A percentile compares a stretch with the other conserved stretches of the same genome.
These are phyloP conservation scores for Nerophis ophidion DNA, from an alignment of 2,113 vertebrate genomes.

Conservation along the genomic window DNA sequence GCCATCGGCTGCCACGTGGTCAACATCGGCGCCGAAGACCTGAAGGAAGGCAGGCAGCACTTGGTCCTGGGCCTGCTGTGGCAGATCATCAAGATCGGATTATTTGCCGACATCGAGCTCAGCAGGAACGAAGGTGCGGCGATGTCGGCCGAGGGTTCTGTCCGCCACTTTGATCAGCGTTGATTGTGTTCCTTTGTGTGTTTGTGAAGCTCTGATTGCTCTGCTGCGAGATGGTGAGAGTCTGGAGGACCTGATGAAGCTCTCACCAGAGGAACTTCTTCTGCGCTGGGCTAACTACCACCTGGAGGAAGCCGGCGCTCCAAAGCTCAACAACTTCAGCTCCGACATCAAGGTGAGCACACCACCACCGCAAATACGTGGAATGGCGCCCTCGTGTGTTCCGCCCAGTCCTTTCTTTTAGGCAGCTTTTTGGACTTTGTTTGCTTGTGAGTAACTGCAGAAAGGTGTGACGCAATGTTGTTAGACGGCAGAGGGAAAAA, in stretches of 20 bases:
- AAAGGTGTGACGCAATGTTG: too few species aligned
- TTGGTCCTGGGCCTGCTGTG: constrained; percentile 91
- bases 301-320: constrained; percentile 83
- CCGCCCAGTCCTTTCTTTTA: background rate
- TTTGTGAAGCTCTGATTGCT: constrained; percentile 82
- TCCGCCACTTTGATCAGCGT: background rate
- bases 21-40: constrained; percentile 93
- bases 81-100: constrained; percentile 96
- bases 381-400: background rate
- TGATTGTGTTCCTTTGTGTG: constrained; percentile 6
- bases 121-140: constrained; percentile 87
- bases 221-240: constrained; percentile 91
- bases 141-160: background rate
- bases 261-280: constrained; percentile 93
- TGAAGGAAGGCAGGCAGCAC: constrained; percentile 92
- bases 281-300: constrained; percentile 95
- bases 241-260: constrained; percentile 93
- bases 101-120: constrained; percentile 93
- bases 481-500: too few species aligned
- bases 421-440: too few species aligned
- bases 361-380: too few species aligned
- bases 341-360: constrained; percentile 85
- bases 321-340: constrained; percentile 94
- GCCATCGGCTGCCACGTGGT: constrained; percentile 97
- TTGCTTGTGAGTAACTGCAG: background rate